Evolutionary conservation across 2,113 vertebrate species (phyloP), one percentile per base, ranked within the genome.

Genomic region (mouse (Mus musculus)): DNA sequence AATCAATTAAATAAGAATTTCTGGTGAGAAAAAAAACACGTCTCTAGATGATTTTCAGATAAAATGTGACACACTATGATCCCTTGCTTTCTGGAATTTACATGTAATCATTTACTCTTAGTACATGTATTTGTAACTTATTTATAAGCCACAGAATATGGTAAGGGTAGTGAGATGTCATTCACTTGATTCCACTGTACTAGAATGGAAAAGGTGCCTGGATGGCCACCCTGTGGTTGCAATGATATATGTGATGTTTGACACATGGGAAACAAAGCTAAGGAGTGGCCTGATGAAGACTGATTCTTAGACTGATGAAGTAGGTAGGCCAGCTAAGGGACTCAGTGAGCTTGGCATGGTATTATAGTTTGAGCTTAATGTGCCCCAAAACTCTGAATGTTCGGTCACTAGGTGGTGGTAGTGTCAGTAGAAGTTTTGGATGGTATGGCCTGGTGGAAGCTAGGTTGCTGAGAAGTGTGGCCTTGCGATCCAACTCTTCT

Each of bases 1-100:
- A 81, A n/a, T 69, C 73, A 91, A 91, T 93, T 90, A 93, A 59
- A 33, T 28, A 86, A 75, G 81, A 81, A 46, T 59, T 67, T 39
- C 46, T 16, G 49, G 30, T 72, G 61, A 77, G 71, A 30, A 56
- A 28, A 90, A 61, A 87, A 20, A 73, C 49, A 73, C 49, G 2
- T 75, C 33, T 12, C 39, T 36, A 91, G 56, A 33, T 75, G 88
- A 76, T 76, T 93, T 54, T 3, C n/a, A 59, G 61, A 73, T 75
- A 26, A 39, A 88, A 82, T 39, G 8, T 67, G 82, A 39, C 75
- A 91, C 13, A 39, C 56, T 87, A 33, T 71, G 39, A 22, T 46
- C 3, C 5, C 5, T 30, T 6, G 11, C 46, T 14, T 72, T 17
- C n/a, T 96, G 81, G 20, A 26, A 42, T 71, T 61, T 11, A 52